Conservation (phyloP, 2,888 invertebrate species). For the Drosophila meridiana region DNA sequence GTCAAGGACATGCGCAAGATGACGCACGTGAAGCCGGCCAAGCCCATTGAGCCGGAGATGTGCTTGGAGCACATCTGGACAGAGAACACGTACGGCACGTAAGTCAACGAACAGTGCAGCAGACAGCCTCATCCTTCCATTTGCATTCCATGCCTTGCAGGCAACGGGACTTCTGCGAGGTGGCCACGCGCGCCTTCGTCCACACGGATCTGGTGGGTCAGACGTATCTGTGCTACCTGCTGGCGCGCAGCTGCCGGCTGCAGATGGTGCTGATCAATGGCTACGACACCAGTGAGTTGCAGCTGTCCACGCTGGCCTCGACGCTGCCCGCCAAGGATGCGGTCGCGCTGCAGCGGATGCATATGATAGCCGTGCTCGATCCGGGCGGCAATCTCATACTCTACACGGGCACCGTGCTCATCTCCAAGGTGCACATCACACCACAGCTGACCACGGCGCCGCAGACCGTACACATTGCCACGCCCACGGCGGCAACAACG, state of each 20-base stretch:
- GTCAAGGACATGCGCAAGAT: slow-evolving; percentile 85
- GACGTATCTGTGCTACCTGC: slow-evolving; percentile 92
- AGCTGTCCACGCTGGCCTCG: slow-evolving; percentile 91
- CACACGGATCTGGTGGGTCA: slow-evolving; percentile 95
- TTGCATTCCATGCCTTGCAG: slow-evolving; percentile 36
- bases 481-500: slow-evolving; percentile 16
- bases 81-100: slow-evolving; percentile 87
- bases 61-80: slow-evolving; percentile 97
- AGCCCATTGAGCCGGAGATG: slow-evolving; percentile 93
- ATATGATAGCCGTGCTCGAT: slow-evolving; percentile 94
- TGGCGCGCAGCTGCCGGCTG: slow-evolving; percentile 85
- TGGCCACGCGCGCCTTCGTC: slow-evolving; percentile 92
- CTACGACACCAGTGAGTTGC: slow-evolving; percentile 87
- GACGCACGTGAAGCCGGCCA: slow-evolving; percentile 86
- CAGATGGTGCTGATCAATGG: slow-evolving; percentile 88
- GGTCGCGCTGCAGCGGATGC: slow-evolving; percentile 90
- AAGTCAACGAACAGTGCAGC: slow-evolving; percentile 60
- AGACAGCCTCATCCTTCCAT: not conserved
- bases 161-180: slow-evolving; percentile 86
- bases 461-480: not conserved
- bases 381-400: slow-evolving; percentile 91
- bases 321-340: slow-evolving; percentile 94
- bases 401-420: slow-evolving; percentile 92
- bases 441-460: slow-evolving; percentile 84
- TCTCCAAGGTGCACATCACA: slow-evolving; percentile 93